These are phyloP conservation scores for Oscheius onirici DNA, from an alignment of 2,888 invertebrate species.

Conservation along the genomic window DNA sequence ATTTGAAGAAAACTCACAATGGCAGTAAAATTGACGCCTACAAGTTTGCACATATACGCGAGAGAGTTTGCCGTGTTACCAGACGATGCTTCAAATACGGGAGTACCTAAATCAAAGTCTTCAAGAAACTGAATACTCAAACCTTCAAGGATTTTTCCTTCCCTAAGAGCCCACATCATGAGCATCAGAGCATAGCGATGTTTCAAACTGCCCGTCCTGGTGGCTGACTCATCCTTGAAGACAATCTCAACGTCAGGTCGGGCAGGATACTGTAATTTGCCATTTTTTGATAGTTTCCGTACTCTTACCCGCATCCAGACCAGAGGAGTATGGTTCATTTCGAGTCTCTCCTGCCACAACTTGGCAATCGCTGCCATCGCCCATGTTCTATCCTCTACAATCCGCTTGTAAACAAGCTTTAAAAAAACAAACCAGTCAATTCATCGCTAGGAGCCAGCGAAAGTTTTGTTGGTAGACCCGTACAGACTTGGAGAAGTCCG, in stretches of 20 bases:
- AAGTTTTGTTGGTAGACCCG: not conserved
- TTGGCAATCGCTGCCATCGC: conserved; percentile 36
- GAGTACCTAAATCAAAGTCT: conserved; percentile 35
- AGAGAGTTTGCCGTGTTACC: conserved; percentile 65
- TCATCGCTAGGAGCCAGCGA: conserved; percentile 21
- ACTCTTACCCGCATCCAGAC: conserved; percentile 27
- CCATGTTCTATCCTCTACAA: conserved; percentile 46
- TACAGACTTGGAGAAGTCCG: not conserved
- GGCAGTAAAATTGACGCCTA: conserved; percentile 58
- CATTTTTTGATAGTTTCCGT: not conserved
- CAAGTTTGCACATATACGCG: conserved; percentile 58
- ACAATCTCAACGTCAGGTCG: conserved; percentile 35
- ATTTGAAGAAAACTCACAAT: conserved; percentile 46
- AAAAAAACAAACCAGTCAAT: conserved; percentile 18
- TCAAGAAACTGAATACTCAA: no score
- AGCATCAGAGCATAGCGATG: conserved; percentile 55
- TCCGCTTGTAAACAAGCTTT: not conserved
- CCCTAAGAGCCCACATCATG: conserved; percentile 54
- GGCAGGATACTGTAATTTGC: conserved; percentile 34
- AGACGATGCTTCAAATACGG: conserved; percentile 62
- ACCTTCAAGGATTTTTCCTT: conserved; percentile 45
- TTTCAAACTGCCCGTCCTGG: conserved; percentile 44
- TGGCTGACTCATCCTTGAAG: conserved; percentile 53
- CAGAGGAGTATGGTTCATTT: conserved; percentile 43
- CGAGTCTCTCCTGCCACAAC: conserved; percentile 46